Evolutionary conservation across 2,888 invertebrate species (phyloP).

Genomic region (Xestia sexstrigata): DNA sequence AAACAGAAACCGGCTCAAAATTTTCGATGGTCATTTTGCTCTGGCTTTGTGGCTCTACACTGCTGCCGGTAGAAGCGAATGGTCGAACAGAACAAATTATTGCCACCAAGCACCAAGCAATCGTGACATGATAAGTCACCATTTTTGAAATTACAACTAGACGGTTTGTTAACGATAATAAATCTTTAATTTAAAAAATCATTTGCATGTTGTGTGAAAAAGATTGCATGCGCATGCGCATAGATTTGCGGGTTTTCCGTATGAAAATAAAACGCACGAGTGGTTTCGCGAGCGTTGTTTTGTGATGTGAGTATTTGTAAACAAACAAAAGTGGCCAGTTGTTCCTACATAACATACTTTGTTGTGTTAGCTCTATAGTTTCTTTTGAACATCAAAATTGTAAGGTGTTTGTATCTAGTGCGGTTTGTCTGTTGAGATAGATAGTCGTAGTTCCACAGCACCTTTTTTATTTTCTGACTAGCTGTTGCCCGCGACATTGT

Average conservation of each 20-base stretch:
- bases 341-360: constrained; percentile 24
- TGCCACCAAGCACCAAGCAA: constrained; percentile 8
- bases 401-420: constrained; percentile 4
- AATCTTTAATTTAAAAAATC: constrained; percentile 52
- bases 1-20: no score
- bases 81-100: constrained; percentile 43
- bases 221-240: constrained; percentile 36
- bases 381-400: constrained; percentile 10
- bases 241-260: constrained; percentile 32
- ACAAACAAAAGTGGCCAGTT: constrained; percentile 36
- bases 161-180: constrained; percentile 46
- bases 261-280: constrained; percentile 19
- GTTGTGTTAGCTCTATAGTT: constrained; percentile 19
- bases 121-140: constrained; percentile 27
- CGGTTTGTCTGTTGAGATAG: constrained; percentile 24
- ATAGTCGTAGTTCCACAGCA: background rate
- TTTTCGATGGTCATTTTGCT: background rate
- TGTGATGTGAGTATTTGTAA: constrained; percentile 28
- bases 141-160: constrained; percentile 48
- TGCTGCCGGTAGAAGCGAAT: constrained; percentile 39
- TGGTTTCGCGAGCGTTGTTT: constrained; percentile 20
- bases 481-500: no score
- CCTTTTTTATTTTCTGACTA: background rate
- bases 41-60: constrained; percentile 25
- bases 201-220: constrained; percentile 56